phyloP scores from a whole-genome alignment of 2,888 invertebrate species.

The Ophion obscuratus region DNA sequence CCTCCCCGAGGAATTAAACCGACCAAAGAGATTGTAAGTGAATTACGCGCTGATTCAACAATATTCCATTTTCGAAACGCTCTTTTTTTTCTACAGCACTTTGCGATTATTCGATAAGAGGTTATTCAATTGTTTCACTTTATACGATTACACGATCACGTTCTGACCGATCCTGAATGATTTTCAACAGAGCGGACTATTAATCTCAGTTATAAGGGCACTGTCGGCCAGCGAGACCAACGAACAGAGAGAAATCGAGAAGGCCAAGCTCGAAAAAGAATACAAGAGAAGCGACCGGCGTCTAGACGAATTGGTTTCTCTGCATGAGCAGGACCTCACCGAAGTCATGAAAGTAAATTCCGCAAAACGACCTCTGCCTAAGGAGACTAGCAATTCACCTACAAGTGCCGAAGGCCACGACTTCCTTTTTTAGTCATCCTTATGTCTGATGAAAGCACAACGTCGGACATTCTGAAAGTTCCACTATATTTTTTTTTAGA shows the following conservation, averaged over 20 bases:
- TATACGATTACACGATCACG: not conserved
- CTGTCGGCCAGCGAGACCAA: conserved; percentile 97
- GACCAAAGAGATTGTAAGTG: conserved; percentile 92
- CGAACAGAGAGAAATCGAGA: conserved; percentile 96
- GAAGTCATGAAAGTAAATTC: conserved; percentile 89
- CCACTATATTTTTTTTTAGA: no score
- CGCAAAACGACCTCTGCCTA: not conserved
- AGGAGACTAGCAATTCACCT: not conserved
- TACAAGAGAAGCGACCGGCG: conserved; percentile 95
- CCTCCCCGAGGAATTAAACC: conserved; percentile 94
- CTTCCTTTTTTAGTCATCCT: not conserved
- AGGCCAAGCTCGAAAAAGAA: conserved; percentile 96
- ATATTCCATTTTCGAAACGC: not conserved
- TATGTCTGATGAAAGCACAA: not conserved
- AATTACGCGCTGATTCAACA: conserved; percentile 10
- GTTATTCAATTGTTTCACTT: conserved; percentile 24
- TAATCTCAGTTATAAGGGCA: conserved; percentile 98
- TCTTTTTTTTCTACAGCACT: not conserved
- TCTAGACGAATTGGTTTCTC: conserved; percentile 94
- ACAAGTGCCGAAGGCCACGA: not conserved
- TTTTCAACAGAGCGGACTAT: conserved; percentile 89
- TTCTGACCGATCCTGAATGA: conserved; percentile 21
- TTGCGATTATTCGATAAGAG: conserved; percentile 3
- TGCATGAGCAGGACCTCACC: conserved; percentile 94
- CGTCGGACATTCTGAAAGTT: no score